phyloP scores from a whole-genome alignment of 2,888 invertebrate genomes.

The Lymantria dispar region DNA sequence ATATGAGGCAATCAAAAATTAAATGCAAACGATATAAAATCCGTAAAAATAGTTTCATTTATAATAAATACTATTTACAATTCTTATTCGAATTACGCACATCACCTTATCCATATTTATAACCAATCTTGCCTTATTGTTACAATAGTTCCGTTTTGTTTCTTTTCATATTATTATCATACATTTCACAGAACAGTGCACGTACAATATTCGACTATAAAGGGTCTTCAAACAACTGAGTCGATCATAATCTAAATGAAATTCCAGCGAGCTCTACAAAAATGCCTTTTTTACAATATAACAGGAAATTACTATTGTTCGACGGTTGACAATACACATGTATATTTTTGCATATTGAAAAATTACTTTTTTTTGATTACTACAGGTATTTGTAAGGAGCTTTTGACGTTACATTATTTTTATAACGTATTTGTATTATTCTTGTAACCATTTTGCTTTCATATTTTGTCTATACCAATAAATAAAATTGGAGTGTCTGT shows the following conservation, averaged over 20 bases:
- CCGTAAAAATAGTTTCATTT: too few species aligned
- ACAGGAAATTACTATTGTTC: slow-evolving; percentile 22
- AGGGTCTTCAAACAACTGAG: slow-evolving; percentile 5
- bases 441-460: slow-evolving; percentile 7
- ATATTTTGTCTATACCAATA: too few species aligned
- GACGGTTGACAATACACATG: background rate
- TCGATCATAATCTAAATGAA: slow-evolving; percentile 31
- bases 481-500: too few species aligned
- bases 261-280: slow-evolving; percentile 8
- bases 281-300: slow-evolving; percentile 15
- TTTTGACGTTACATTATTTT: background rate
- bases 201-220: background rate
- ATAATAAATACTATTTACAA: too few species aligned
- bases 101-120: too few species aligned
- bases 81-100: too few species aligned
- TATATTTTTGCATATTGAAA: background rate
- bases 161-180: background rate
- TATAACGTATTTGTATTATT: background rate
- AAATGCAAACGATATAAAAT: too few species aligned
- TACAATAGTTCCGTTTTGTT: too few species aligned
- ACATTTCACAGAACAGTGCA: background rate
- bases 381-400: background rate
- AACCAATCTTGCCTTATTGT: too few species aligned
- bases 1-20: too few species aligned
- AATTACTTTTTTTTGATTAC: background rate